Percentiles rank a stretch among this genome's conserved stretches.
Conservation (phyloP, 2,888 invertebrate species). For the Drosophila nr. medialis region DNA sequence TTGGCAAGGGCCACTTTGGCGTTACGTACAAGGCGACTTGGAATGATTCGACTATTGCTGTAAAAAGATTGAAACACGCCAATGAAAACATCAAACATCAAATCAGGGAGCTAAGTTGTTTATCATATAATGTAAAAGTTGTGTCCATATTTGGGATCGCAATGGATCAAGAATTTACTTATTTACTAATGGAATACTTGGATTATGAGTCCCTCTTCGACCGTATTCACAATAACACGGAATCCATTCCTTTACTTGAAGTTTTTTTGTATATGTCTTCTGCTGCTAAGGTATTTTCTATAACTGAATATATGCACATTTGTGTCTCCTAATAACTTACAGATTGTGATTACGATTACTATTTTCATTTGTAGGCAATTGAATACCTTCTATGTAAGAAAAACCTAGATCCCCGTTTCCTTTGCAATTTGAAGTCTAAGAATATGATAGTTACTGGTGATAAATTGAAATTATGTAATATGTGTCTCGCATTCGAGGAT, state of each 20-base stretch:
- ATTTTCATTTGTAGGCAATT: constrained; percentile 1
- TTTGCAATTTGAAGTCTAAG: constrained; percentile 1
- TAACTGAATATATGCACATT: neutral
- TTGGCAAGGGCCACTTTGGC: constrained; percentile 1
- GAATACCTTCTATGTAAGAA: neutral
- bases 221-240: neutral
- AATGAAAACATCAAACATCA: neutral
- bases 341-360: neutral
- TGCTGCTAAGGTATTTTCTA: neutral
- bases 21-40: neutral
- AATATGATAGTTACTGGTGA: neutral
- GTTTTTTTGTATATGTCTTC: fast-evolving
- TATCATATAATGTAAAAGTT: fast-evolving
- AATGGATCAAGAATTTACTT: neutral
- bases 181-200: neutral
- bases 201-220: neutral
- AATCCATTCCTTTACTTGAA: fast-evolving
- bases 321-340: neutral
- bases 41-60: neutral
- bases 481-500: neutral
- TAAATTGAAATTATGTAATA: neutral
- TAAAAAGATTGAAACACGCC: neutral
- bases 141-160: neutral
- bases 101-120: neutral
- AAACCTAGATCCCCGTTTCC: neutral